Base-by-base conservation (phyloP, 2,113 vertebrate species). In the Collichthys lucidus region DNA sequence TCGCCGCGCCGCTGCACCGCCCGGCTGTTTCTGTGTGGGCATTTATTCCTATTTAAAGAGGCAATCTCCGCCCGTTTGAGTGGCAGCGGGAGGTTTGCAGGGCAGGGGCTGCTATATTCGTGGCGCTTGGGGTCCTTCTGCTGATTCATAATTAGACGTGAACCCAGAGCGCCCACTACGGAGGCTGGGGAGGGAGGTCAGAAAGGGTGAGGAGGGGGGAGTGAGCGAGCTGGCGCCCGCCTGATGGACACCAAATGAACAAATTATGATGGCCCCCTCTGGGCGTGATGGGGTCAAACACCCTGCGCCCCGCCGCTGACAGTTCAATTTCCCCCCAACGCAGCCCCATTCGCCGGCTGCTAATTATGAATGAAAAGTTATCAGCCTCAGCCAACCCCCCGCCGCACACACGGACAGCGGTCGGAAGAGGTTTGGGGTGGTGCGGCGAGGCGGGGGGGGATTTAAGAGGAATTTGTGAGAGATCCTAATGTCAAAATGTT, bases 331-430 rank as follows among this genome's bases (percentile, higher is more conserved):
- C 98, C 98, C 97, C 96, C 96, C 96, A 95, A 96, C 95, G 96
- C 96, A 95, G 96, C 96, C 95, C 94, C 96, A 96, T 96, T 98
- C 96, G 96, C 97, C 93, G 96, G 93, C 95, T 95, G 95, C 97
- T 99, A 99, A 99, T 99, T 98, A 98, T 99, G 97, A 99, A 98
- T 98, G 98, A 99, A 99, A 98, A 96, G 96, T 98, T 98, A 98
- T 99, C 97, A 98, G 97, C 95, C 96, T 94, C 94, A 94, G 95
- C 95, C 95, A 91, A 35, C 26, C 35, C 93, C 92, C 84, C 76
- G 47, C 80, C 79, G 69, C 81, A 63, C 89, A 85, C 87, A 83
- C 66, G 84, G 86, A 90, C 90, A 85, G 80, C 59, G 82, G 84
- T 66, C 80, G 86, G 86, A 91, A 82, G 86, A 80, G 86, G 88